phyloP scores from a whole-genome alignment of 2,113 vertebrate genomes.

The Pangasianodon gigas region DNA sequence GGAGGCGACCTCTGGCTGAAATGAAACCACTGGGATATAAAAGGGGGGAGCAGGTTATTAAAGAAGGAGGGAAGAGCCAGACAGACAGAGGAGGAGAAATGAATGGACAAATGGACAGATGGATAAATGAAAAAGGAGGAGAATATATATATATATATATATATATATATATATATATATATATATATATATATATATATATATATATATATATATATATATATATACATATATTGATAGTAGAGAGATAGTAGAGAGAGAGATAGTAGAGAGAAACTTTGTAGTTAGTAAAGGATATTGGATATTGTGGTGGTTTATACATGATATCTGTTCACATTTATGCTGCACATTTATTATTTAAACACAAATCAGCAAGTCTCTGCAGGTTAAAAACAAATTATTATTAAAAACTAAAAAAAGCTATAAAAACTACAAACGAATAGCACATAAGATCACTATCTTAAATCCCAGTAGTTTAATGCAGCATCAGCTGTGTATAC shows the following conservation, averaged over 20 bases:
- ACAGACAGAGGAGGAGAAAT: conserved; percentile 63
- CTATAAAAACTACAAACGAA: background rate
- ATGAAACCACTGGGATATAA: conserved; percentile 79
- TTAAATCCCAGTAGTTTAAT: conserved; percentile 22
- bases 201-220: background rate
- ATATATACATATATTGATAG: background rate
- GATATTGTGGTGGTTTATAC: background rate
- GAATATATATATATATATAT: conserved; percentile 32
- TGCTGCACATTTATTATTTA: background rate
- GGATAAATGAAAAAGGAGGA: conserved; percentile 52
- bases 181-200: background rate
- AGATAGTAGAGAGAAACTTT: conserved; percentile 37
- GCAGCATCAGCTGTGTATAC: conserved; percentile 40
- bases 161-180: background rate
- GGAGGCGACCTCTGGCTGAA: conserved; percentile 76
- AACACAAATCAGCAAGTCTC: background rate
- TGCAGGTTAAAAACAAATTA: background rate
- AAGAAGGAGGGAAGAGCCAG: conserved; percentile 70
- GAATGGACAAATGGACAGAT: conserved; percentile 71
- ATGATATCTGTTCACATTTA: background rate
- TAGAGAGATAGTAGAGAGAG: conserved; percentile 59
- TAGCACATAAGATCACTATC: background rate
- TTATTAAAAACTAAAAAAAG: background rate
- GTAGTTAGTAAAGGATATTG: background rate
- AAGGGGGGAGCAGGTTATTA: conserved; percentile 71